These are phyloP conservation scores for Lasioglossum villosulum DNA, from an alignment of 2,888 invertebrate genomes.

Conservation along the genomic window DNA sequence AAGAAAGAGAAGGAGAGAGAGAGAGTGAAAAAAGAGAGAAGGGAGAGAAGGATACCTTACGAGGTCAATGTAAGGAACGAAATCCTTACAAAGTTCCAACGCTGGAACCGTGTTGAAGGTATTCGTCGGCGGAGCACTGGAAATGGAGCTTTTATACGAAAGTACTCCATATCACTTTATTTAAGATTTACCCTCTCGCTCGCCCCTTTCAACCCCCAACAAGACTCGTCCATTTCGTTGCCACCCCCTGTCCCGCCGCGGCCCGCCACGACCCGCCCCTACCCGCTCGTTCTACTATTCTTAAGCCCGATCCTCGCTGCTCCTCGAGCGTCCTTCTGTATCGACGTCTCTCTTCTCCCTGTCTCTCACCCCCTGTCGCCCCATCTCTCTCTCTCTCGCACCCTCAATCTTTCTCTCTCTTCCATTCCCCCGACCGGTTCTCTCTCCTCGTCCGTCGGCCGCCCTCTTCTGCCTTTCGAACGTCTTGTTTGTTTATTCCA, in stretches of 20 bases:
- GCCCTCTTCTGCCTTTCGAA: conserved; percentile 44
- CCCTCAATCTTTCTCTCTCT: background rate
- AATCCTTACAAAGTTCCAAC: conserved; percentile 70
- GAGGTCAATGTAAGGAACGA: conserved; percentile 66
- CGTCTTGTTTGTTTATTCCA: conserved; percentile 73
- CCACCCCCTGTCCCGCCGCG: conserved; percentile 68
- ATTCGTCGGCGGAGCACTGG: conserved; percentile 80
- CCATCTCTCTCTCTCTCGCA: background rate
- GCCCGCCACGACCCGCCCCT: conserved; percentile 42
- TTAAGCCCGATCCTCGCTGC: conserved; percentile 78
- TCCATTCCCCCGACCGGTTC: background rate
- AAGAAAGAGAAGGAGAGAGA: background rate
- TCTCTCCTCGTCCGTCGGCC: background rate
- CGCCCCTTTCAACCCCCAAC: conserved; percentile 84
- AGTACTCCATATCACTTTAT: conserved; percentile 85
- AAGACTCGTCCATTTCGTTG: conserved; percentile 84
- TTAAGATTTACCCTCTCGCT: conserved; percentile 84
- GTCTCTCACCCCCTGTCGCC: background rate
- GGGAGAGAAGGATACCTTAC: conserved; percentile 45
- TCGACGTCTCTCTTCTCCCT: conserved; percentile 68
- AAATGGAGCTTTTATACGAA: conserved; percentile 84
- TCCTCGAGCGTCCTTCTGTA: conserved; percentile 74
- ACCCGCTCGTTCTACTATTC: conserved; percentile 75
- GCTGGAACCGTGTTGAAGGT: conserved; percentile 69
- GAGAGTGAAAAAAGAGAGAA: background rate